Conservation (phyloP, 2,888 invertebrate genomes). For the Imbricaverruca yamaguchii region DNA sequence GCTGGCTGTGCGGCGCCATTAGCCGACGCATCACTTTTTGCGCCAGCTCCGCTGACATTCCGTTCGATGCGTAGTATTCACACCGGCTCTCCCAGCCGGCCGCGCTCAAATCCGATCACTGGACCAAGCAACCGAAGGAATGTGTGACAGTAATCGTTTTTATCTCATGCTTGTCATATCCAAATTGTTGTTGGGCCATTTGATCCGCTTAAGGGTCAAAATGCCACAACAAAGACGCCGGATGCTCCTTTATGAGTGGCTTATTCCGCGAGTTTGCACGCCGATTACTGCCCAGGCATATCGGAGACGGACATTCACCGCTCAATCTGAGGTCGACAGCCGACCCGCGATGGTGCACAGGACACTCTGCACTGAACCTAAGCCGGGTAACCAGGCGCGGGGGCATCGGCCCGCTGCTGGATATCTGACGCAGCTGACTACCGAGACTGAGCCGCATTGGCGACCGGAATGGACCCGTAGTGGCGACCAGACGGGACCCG, state of each 20-base stretch:
- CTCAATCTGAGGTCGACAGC: background rate
- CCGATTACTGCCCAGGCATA: background rate
- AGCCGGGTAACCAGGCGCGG: too few species aligned
- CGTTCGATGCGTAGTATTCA: background rate
- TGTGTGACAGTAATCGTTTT: slow-evolving; percentile 8
- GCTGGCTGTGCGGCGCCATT: background rate
- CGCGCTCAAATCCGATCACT: background rate
- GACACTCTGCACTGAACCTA: too few species aligned
- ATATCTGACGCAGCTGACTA: too few species aligned
- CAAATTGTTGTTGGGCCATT: slow-evolving; percentile 19
- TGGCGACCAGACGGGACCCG: too few species aligned
- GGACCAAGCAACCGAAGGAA: background rate
- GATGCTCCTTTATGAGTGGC: slow-evolving; percentile 1
- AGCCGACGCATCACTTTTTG: background rate
- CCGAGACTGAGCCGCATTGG: too few species aligned
- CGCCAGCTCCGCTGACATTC: background rate
- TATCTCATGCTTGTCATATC: background rate
- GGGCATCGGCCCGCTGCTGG: too few species aligned
- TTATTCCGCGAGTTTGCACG: background rate
- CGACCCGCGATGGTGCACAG: too few species aligned
- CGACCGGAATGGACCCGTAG: too few species aligned
- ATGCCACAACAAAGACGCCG: slow-evolving; percentile 10
- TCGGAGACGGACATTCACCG: background rate
- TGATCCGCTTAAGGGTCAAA: slow-evolving; percentile 13
- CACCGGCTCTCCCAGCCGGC: background rate